Base-by-base conservation (phyloP, 2,113 vertebrate genomes). In the Ictalurus furcatus region DNA sequence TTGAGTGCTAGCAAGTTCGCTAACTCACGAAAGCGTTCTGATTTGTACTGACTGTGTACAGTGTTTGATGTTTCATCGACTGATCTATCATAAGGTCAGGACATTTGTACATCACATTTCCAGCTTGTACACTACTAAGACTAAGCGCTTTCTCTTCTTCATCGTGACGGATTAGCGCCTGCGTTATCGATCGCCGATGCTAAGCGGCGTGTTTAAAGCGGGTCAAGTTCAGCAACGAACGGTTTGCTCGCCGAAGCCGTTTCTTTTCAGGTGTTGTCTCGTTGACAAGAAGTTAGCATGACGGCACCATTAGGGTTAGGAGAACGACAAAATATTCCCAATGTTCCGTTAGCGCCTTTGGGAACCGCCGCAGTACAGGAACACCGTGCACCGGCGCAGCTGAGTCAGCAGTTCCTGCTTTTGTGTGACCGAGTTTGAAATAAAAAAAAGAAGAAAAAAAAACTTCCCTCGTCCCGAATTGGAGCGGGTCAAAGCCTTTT, bases 401-500 rank as follows among this genome's bases (percentile, higher is more conserved):
- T 91, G 88, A 91, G 34, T 91, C 90, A 91, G 88, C 88, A 80
- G 23, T 84, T 88, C 28, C 61, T 58, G 61, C 73, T 52, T 79
- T 83, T 85, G 67, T 86, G 67, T 40, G 56, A 84, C 84, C n/a
- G 34, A 86, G 74, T 89, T 78, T 86, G 21, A 90, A 91, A 88
- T 84, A 78, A 52, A 78, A 52, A 79, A 79, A 79, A 87, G 84
- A 86, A 54, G n/a, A n/a, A 84, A 74, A 58, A 86, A 90, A 61
- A 87, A 59, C 54, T 88, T 89, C 86, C 74, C 28, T 84, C n/a
- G 28, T 86, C 83, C 54, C 76, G 48, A 85, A 88, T 80, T 30
- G 82, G 63, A 81, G 88, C 84, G 59, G 87, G 90, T 88, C 90
- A 88, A 91, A 90, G 89, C 88, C 76, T 88, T 71, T 56, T 65